Base-by-base conservation (phyloP, 2,888 invertebrate genomes). In the Sabellastarte sp. region DNA sequence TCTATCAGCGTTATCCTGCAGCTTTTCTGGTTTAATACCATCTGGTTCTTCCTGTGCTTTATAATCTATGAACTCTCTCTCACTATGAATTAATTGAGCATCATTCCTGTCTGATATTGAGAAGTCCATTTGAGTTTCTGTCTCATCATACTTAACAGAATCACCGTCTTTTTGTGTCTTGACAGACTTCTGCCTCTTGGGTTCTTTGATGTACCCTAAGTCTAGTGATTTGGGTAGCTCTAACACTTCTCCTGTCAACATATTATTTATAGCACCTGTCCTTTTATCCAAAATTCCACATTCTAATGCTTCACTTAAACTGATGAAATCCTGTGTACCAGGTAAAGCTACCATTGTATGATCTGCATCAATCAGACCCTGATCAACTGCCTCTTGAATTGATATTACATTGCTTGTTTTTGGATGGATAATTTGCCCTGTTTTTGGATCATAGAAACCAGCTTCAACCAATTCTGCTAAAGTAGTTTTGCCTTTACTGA, bases 1-100 rank as follows among this genome's bases (percentile, higher is more conserved):
- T n/a, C n/a, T n/a, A n/a, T n/a, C n/a, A n/a, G n/a, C n/a, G n/a
- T n/a, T n/a, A n/a, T n/a, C n/a, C n/a, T n/a, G n/a, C 60, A 90
- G 90, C 5, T 89, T 89, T 0, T 87, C 85, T 51, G 88, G 88
- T 78, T 93, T 91, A 84, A 91, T 91, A 30, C 93, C 87, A 24
- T 89, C 89, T 0, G 92, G 91, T 1, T 90, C 89, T 50, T 89
- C 92, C 86, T 56, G 32, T 26, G n/a, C n/a, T n/a, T n/a, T n/a
- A n/a, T n/a, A n/a, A n/a, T n/a, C n/a, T n/a, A n/a, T n/a, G n/a
- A n/a, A n/a, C n/a, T n/a, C n/a, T n/a, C n/a, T n/a, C n/a, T n/a
- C n/a, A n/a, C n/a, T n/a, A n/a, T n/a, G n/a, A n/a, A n/a, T n/a
- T n/a, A n/a, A n/a, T n/a, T n/a, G n/a, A n/a, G n/a, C n/a, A n/a